These are phyloP conservation scores for Raja brachyura DNA, from an alignment of 2,113 vertebrate species.

Conservation along the genomic window DNA sequence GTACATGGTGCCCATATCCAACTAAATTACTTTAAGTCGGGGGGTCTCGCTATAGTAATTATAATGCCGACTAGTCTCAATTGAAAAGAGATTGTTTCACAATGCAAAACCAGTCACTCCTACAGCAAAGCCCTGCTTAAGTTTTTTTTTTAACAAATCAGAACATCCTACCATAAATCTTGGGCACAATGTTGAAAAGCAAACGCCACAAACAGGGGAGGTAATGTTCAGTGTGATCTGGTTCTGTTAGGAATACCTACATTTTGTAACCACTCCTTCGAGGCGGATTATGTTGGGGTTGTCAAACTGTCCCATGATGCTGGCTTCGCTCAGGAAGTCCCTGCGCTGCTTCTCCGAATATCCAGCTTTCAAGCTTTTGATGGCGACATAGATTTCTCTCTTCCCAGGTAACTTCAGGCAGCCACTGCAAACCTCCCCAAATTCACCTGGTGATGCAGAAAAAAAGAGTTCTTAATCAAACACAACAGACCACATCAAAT, in stretches of 20 bases:
- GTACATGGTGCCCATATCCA: neutral
- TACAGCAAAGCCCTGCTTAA: neutral
- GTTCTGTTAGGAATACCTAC: conserved; percentile 1
- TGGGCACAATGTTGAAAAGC: neutral
- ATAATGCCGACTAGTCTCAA: neutral
- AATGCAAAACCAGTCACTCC: neutral
- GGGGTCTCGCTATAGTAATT: neutral
- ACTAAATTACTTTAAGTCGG: conserved; percentile 35
- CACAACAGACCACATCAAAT: neutral
- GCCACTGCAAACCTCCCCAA: conserved; percentile 33
- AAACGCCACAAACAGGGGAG: neutral
- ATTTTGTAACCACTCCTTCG: conserved; percentile 37
- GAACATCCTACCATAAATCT: neutral
- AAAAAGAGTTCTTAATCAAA: neutral
- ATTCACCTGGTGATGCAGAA: neutral
- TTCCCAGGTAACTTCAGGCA: conserved; percentile 21
- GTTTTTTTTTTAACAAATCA: neutral
- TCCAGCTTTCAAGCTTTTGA: conserved; percentile 35
- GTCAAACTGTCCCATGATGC: conserved; percentile 37
- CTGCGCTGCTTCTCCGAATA: conserved; percentile 33
- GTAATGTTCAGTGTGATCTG: neutral
- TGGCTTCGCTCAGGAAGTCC: conserved; percentile 32
- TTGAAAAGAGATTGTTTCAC: neutral
- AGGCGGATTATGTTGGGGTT: conserved; percentile 37
- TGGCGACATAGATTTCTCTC: conserved; percentile 33